phyloP scores from a whole-genome alignment of 2,888 invertebrate genomes.

The Cephus pygmeus region DNA sequence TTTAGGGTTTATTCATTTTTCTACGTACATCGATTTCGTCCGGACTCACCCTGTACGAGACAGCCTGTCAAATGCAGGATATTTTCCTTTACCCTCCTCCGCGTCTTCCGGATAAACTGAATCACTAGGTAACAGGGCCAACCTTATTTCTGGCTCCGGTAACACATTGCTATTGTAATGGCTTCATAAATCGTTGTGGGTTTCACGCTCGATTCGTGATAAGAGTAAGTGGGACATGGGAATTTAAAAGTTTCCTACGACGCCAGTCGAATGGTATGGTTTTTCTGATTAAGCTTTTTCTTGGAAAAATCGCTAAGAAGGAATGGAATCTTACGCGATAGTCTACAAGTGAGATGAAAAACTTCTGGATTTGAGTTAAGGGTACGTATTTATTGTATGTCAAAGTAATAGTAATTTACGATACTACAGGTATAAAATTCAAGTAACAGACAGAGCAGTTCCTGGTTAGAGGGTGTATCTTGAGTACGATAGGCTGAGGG shows the following conservation, averaged over 20 bases:
- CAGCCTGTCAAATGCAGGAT: slow-evolving; percentile 15
- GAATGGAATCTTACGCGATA: not conserved
- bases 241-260: not conserved
- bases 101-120: slow-evolving; percentile 8
- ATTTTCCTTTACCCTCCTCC: slow-evolving; percentile 5
- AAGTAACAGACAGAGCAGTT: not conserved
- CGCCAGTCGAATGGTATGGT: not conserved
- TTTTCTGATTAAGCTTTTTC: not conserved
- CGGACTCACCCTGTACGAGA: slow-evolving; percentile 9
- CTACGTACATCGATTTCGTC: not conserved
- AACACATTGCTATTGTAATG: not conserved
- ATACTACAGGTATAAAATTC: not conserved
- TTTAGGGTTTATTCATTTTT: not conserved
- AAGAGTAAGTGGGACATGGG: not conserved
- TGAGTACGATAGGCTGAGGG: slow-evolving; percentile 39
- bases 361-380: not conserved
- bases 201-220: not conserved
- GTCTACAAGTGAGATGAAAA: not conserved
- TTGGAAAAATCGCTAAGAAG: not conserved
- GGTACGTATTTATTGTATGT: not conserved
- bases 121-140: slow-evolving; percentile 19
- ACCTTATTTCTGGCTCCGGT: slow-evolving; percentile 2
- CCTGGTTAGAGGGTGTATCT: slow-evolving; percentile 14
- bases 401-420: not conserved
- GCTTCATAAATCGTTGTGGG: not conserved